Base-by-base conservation (phyloP, 1,140 invertebrate genomes). In the Dendroctonus ponderosae region DNA sequence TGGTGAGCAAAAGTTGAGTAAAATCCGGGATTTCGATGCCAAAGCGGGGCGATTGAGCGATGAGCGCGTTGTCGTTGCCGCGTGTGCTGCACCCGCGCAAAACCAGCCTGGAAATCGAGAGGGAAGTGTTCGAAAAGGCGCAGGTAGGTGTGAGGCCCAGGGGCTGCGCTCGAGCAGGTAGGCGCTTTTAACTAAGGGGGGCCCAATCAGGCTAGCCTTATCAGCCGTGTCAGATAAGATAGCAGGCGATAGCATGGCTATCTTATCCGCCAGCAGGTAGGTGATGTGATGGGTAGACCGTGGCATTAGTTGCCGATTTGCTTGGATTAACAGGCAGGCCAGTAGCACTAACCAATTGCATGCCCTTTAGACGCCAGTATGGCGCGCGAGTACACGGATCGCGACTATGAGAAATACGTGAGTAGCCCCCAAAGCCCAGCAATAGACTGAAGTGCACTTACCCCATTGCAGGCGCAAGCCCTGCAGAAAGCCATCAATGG, bases 401-500 rank as follows among this genome's bases (percentile, higher is more conserved):
- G 68, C 67, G 73, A 75, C 66, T 63, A 62, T 50, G 73, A 73
- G 12, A 73, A 71, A 75, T 75, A 75, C 49, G 73, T 75, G 70
- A 75, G 73, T 75, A 74, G 11, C 11, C 26, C 26, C 26, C 3
- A 3, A 26, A 14, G 1, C 44, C 44, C 44, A 46, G 9, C 12
- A 11, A 46, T 11, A 46, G 11, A 52, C 15, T 52, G 2, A n/a
- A 52, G 9, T 26, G 38, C 9, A 38, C 9, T 56, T 11, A 9
- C 8, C 14, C 15, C 53, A 51, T 51, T 51, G 9, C 9, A 15
- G 92, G 85, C 83, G 59, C 83, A 89, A 56, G 91, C 91, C 65
- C 89, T 97, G 51, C 87, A 86, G 69, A 98, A 98, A 82, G 95
- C 95, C 7, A 91, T 97, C 61, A 97, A 94, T 80, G 82, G 85